phyloP scores from a whole-genome alignment of 2,888 invertebrate species.

The Sceliomorpha sp. region DNA sequence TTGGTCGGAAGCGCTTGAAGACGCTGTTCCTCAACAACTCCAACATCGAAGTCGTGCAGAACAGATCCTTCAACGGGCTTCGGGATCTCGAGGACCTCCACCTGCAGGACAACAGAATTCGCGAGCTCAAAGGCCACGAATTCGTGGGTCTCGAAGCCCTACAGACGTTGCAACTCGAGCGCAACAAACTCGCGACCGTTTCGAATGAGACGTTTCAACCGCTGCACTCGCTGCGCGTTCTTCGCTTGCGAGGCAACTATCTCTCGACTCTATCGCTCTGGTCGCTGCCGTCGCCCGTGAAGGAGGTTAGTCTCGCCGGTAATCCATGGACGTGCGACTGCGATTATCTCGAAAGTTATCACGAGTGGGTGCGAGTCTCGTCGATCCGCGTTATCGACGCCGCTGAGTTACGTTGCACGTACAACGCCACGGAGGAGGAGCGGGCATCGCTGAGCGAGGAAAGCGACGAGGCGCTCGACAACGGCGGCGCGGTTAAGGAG shows the following conservation, averaged over 20 bases:
- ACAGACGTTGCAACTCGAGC: slow-evolving; percentile 87
- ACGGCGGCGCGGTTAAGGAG: slow-evolving; percentile 80
- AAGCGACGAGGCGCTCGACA: slow-evolving; percentile 82
- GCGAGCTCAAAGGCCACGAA: slow-evolving; percentile 88
- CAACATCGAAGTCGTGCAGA: slow-evolving; percentile 89
- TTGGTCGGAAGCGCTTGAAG: slow-evolving; percentile 89
- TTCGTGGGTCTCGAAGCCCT: slow-evolving; percentile 89
- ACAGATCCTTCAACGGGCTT: slow-evolving; percentile 92
- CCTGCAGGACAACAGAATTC: slow-evolving; percentile 87
- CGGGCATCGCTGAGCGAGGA: slow-evolving; percentile 62
- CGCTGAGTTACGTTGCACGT: slow-evolving; percentile 85
- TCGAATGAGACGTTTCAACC: slow-evolving; percentile 87
- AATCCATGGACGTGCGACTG: slow-evolving; percentile 94
- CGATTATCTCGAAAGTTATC: slow-evolving; percentile 87
- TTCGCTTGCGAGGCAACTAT: slow-evolving; percentile 88
- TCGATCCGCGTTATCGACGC: slow-evolving; percentile 85
- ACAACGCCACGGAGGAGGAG: slow-evolving; percentile 84
- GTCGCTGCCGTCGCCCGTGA: slow-evolving; percentile 85
- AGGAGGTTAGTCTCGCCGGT: slow-evolving; percentile 84
- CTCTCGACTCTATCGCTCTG: slow-evolving; percentile 86
- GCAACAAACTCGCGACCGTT: slow-evolving; percentile 86
- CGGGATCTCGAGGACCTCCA: slow-evolving; percentile 88
- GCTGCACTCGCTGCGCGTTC: slow-evolving; percentile 84
- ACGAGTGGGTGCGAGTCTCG: slow-evolving; percentile 88
- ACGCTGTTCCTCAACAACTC: slow-evolving; percentile 89